Percentiles rank a stretch among this genome's conserved stretches.
phyloP scores from a whole-genome alignment of 2,888 invertebrate genomes.

The Helobdella robusta region DNA sequence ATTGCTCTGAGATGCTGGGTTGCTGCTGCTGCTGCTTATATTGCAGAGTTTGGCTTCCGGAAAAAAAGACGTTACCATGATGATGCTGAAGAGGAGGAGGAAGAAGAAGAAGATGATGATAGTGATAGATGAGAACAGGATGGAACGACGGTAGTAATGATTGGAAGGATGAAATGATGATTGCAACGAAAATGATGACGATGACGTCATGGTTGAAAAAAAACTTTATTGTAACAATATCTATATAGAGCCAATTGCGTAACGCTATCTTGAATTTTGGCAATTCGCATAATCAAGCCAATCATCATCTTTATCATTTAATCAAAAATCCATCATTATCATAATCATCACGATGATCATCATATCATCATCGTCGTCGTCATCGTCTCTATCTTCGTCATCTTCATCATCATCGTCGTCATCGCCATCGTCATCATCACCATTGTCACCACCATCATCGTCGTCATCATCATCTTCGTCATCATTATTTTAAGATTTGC shows the following conservation, averaged over 20 bases:
- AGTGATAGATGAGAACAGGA: neutral
- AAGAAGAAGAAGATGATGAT: neutral
- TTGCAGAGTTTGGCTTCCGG: too few species aligned
- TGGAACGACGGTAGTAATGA: neutral
- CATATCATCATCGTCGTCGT: neutral
- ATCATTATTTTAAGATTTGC: neutral
- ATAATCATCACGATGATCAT: conserved; percentile 11
- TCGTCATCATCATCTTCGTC: conserved; percentile 7
- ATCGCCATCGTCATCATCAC: neutral
- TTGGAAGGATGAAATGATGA: neutral
- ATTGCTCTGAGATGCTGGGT: too few species aligned
- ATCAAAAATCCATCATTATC: too few species aligned
- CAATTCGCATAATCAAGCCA: too few species aligned
- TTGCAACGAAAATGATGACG: neutral
- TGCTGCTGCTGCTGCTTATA: too few species aligned
- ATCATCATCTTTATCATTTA: too few species aligned
- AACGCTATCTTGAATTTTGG: too few species aligned
- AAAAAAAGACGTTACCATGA: neutral
- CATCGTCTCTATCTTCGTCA: conserved; percentile 4
- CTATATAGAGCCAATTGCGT: too few species aligned
- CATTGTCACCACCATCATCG: conserved; percentile 9
- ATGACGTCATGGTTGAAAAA: neutral
- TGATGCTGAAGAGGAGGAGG: neutral
- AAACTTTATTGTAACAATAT: too few species aligned
- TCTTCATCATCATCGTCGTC: neutral